Evolutionary conservation across 2,113 vertebrate species (phyloP), one percentile per base, ranked within the genome.

Genomic region (Salminus brasiliensis): DNA sequence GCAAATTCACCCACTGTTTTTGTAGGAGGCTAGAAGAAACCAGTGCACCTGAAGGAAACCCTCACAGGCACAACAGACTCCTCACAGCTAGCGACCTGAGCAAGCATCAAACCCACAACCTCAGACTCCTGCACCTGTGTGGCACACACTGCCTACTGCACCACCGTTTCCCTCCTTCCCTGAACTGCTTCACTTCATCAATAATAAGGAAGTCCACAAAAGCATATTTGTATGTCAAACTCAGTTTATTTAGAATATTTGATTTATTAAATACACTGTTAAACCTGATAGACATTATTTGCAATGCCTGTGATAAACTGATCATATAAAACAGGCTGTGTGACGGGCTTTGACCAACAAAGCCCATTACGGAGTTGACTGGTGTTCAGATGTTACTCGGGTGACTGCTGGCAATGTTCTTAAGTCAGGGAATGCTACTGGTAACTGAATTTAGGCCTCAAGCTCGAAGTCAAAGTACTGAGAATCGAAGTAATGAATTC

Each of bases 401-500:
- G 21, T 43, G 65, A 6, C 3, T 32, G 36, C 5, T 34, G 60
- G 16, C 29, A 1, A n/a, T n/a, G 8, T 11, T 16, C 5, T 16
- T 39, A 41, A 60, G 49, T 27, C 67, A 27, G 45, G 45, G 66
- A 75, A 76, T 25, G 76, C n/a, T 25, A n/a, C 13, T 2, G 16
- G 10, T 36, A 25, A 49, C 4, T 29, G 27, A 34, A 29, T 79
- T 91, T 85, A 99, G 6, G 89, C 96, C 88, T 99, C 97, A 79
- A 99, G 95, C 74, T 99, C 97, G 84, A 99, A 99, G 83, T 99
- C 98, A 15, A 99, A 99, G 92, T 99, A 99, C 36, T 96, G 97
- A 8, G 96, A 93, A 66, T 99, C 98, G 2, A 99, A 99, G 91
- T 97, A 96, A 67, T 99, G 98, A 92, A 99, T 98, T 84, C 98